Percentiles rank a stretch among this genome's conserved stretches.
Conservation (phyloP, 2,113 vertebrate species). For the Megaleporinus macrocephalus region DNA sequence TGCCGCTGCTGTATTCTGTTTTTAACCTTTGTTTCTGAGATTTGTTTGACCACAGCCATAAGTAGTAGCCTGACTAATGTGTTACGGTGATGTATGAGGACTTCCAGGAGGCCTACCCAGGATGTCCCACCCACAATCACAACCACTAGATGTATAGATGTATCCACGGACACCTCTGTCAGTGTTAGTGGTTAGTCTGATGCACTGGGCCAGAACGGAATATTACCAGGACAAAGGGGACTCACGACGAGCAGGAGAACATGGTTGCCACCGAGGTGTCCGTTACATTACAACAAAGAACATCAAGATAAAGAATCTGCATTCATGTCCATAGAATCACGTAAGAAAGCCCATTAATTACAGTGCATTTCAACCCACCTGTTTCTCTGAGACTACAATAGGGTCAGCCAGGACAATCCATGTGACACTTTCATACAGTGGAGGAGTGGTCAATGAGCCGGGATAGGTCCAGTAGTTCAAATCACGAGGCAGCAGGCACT, state of each 20-base stretch:
- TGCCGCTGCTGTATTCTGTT: too few relatives aligned
- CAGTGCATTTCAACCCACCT: slow-evolving; percentile 75
- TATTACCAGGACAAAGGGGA: neutral
- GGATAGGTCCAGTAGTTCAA: slow-evolving; percentile 94
- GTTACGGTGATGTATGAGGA: too few relatives aligned
- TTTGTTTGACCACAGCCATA: too few relatives aligned
- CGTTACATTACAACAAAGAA: slow-evolving; percentile 15
- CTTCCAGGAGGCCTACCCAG: too few relatives aligned
- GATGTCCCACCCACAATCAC: too few relatives aligned
- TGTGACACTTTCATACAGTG: slow-evolving; percentile 90
- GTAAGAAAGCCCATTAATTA: neutral
- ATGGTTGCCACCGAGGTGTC: too few relatives aligned
- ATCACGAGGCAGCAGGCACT: slow-evolving; percentile 88
- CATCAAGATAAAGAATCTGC: neutral
- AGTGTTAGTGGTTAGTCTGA: too few relatives aligned
- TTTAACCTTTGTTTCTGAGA: too few relatives aligned
- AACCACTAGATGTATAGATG: too few relatives aligned
- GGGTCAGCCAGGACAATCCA: slow-evolving; percentile 94
- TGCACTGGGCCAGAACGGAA: too few relatives aligned
- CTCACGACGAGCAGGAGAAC: neutral
- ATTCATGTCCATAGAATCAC: slow-evolving; percentile 30
- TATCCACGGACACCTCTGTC: too few relatives aligned
- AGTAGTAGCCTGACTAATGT: too few relatives aligned
- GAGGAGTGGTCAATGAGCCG: slow-evolving; percentile 94
- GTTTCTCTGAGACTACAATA: slow-evolving; percentile 88